phyloP scores from a whole-genome alignment of 2,797 vertebrate species.

The Podarcis siculus region DNA sequence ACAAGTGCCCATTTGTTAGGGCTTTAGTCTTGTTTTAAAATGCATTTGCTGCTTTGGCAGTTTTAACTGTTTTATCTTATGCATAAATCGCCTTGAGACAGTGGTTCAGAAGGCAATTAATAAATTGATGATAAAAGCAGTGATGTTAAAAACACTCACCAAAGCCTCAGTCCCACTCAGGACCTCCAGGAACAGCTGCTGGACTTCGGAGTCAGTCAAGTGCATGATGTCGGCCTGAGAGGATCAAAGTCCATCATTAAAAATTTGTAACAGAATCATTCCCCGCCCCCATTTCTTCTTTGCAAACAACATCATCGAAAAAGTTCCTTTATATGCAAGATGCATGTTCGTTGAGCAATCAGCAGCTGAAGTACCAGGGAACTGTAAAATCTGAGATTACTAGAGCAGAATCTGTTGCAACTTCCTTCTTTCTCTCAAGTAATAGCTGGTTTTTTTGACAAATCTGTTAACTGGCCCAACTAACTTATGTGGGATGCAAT shows the following conservation, averaged over 20 bases:
- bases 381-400: background rate
- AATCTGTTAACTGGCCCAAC: background rate
- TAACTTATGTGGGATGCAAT: too few species aligned
- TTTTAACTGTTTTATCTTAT: too few species aligned
- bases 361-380: background rate
- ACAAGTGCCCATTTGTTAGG: too few species aligned
- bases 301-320: too few species aligned
- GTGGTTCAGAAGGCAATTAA: too few species aligned
- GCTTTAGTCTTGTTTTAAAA: too few species aligned
- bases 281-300: background rate
- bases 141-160: conserved; percentile 77
- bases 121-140: too few species aligned
- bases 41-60: too few species aligned
- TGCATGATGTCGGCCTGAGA: conserved; percentile 91
- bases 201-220: conserved; percentile 85
- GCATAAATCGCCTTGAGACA: too few species aligned
- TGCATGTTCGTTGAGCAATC: too few species aligned
- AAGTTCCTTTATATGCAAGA: too few species aligned
- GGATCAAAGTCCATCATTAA: background rate
- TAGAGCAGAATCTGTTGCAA: background rate
- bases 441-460: background rate
- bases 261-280: background rate
- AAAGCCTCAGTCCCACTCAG: conserved; percentile 90
- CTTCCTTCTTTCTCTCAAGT: background rate
- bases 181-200: conserved; percentile 92